Base-by-base conservation (phyloP, 2,113 vertebrate genomes). In the Balaenoptera acutorostrata region DNA sequence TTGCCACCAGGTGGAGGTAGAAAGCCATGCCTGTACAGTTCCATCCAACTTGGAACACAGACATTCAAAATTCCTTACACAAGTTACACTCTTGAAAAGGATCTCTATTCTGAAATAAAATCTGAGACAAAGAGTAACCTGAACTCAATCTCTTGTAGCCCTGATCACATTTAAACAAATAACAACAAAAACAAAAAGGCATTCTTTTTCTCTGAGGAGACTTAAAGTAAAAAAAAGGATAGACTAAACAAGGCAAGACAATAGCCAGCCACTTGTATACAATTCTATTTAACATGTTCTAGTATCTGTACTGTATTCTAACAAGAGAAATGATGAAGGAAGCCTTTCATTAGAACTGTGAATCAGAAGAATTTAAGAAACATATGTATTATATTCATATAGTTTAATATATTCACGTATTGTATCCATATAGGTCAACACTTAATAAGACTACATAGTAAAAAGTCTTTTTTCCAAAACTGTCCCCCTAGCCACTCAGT, bases 301-400 rank as follows among this genome's bases (percentile, higher is more conserved):
- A 94, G 36, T 77, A 66, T 29, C 21, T 92, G 36, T 85, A 88
- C 15, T 71, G 20, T 39, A 96, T n/a, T 68, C 52, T 90, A 96
- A 90, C 27, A 95, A 90, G 18, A 90, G 21, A 83, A 95, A 92
- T n/a, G 14, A 57, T 77, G 8, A 95, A 90, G 86, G 23, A 83
- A 95, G 25, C 0, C 66, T 41, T 82, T 94, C 20, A 33, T 84
- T 78, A 83, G 33, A 95, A 94, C 10, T 88, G 29, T 61, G 66
- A 82, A 49, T 88, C 33, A 64, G 41, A 61, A 69, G 10, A 25
- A 49, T 84, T 74, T 77, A 18, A 49, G 41, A 69, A 77, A 72
- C 75, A 55, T 6, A 61, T 8, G 41, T 25, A 85, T 91, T 82
- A 88, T 5, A 74, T 59, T 83, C 66, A 63, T 49, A 61, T 17